Percentiles rank a stretch among this genome's conserved stretches.
Evolutionary conservation across 2,113 vertebrate species (phyloP).

Genomic region (Neodon shergylaensis): DNA sequence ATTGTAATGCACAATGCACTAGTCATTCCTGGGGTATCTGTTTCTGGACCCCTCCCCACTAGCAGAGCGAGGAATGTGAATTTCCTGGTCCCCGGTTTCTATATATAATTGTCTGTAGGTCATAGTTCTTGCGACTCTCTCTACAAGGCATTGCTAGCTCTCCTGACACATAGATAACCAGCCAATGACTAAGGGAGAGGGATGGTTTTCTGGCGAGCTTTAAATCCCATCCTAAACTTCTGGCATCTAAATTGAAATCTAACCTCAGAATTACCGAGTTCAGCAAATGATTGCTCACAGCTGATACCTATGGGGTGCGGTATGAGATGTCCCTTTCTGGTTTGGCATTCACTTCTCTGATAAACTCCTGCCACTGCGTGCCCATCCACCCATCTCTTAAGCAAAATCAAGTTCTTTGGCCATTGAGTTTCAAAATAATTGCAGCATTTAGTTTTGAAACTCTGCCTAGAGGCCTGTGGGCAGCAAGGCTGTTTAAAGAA

Average conservation of each 20-base stretch:
- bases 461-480: slow-evolving; percentile 55
- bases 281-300: not conserved
- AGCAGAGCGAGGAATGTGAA: not conserved
- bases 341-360: not conserved
- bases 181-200: not conserved
- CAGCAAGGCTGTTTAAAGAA: slow-evolving; percentile 45
- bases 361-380: not conserved
- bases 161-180: not conserved
- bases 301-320: not conserved
- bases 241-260: slow-evolving; percentile 10
- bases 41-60: not conserved
- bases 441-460: slow-evolving; percentile 68
- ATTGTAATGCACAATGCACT: not conserved
- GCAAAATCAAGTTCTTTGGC: slow-evolving; percentile 41
- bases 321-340: slow-evolving; percentile 18
- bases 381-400: not conserved
- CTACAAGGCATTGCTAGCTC: not conserved
- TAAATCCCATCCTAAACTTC: slow-evolving; percentile 28
- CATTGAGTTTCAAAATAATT: slow-evolving; percentile 55
- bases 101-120: not conserved
- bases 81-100: not conserved
- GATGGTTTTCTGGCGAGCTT: not conserved
- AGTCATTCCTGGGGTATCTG: not conserved
- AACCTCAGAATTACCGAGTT: not conserved
- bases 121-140: not conserved